These are phyloP conservation scores for Xiphophorus maculatus DNA, from an alignment of 2,113 vertebrate genomes.

Conservation along the genomic window DNA sequence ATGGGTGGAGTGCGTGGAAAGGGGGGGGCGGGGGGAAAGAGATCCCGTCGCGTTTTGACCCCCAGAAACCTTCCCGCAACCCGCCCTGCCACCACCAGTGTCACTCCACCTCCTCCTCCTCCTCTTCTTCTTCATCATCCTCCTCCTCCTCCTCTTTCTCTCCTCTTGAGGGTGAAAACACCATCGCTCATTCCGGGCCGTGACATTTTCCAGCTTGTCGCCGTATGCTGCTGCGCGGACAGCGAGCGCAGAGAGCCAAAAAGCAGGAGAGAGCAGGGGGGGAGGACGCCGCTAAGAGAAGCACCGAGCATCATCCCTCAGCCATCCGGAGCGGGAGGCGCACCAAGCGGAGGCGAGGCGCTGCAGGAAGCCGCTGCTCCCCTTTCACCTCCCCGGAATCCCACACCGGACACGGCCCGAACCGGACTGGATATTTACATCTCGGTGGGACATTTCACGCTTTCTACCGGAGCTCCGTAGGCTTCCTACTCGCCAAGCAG, in stretches of 20 bases:
- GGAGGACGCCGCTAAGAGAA: conserved; percentile 27
- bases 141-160: conserved; percentile 31
- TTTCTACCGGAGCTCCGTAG: conserved; percentile 25
- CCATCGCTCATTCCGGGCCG: conserved; percentile 63
- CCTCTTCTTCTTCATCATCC: neutral
- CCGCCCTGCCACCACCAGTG: conserved; percentile 62
- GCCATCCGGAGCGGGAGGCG: conserved; percentile 58
- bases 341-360: conserved; percentile 57
- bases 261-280: conserved; percentile 10
- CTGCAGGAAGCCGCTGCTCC: conserved; percentile 57
- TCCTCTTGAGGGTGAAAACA: conserved; percentile 57
- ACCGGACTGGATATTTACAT: conserved; percentile 46
- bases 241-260: conserved; percentile 64
- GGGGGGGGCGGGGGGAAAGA: conserved; percentile 29
- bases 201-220: conserved; percentile 69
- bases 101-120: conserved; percentile 35
- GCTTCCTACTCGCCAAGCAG: conserved; percentile 10
- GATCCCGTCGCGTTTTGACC: conserved; percentile 84
- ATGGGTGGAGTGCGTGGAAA: neutral
- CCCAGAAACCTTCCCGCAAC: conserved; percentile 77
- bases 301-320: conserved; percentile 55
- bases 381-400: conserved; percentile 29
- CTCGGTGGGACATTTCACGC: conserved; percentile 66
- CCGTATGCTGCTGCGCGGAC: conserved; percentile 65
- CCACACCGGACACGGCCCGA: conserved; percentile 47